Conservation (phyloP, 2,113 vertebrate species). For the Dicentrarchus labrax region DNA sequence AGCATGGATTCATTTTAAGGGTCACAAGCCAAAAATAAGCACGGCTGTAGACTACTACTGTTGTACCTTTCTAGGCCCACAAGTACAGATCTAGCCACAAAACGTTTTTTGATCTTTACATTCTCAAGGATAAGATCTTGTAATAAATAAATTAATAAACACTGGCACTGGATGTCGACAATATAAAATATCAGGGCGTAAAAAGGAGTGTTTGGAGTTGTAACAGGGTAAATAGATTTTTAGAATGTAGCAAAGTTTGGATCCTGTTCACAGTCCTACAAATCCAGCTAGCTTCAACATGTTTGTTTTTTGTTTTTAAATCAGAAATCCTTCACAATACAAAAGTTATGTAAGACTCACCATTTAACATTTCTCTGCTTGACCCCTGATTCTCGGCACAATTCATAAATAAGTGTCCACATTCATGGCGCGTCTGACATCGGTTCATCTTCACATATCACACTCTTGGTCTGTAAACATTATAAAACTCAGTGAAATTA, state of each 20-base stretch:
- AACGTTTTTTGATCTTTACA: constrained; percentile 59
- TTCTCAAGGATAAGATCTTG: constrained; percentile 57
- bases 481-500: constrained; percentile 55
- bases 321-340: constrained; percentile 55
- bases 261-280: constrained; percentile 67
- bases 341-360: constrained; percentile 59
- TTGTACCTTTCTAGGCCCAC: constrained; percentile 62
- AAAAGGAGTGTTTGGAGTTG: constrained; percentile 56
- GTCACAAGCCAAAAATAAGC: constrained; percentile 19
- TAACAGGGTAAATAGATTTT: constrained; percentile 45
- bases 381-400: constrained; percentile 37
- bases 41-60: constrained; percentile 7
- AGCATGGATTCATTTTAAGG: constrained; percentile 11
- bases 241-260: constrained; percentile 42
- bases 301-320: constrained; percentile 1
- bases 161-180: constrained; percentile 51
- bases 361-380: constrained; percentile 29
- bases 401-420: constrained; percentile 75
- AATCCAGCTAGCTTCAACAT: constrained; percentile 75
- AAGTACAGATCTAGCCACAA: constrained; percentile 50
- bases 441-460: constrained; percentile 46
- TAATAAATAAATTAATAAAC: constrained; percentile 77
- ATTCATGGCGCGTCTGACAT: constrained; percentile 61
- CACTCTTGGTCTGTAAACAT: constrained; percentile 82
- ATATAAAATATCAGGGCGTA: constrained; percentile 54